These are phyloP conservation scores for Augochlora pura DNA, from an alignment of 1,140 invertebrate genomes.

Conservation along the genomic window DNA sequence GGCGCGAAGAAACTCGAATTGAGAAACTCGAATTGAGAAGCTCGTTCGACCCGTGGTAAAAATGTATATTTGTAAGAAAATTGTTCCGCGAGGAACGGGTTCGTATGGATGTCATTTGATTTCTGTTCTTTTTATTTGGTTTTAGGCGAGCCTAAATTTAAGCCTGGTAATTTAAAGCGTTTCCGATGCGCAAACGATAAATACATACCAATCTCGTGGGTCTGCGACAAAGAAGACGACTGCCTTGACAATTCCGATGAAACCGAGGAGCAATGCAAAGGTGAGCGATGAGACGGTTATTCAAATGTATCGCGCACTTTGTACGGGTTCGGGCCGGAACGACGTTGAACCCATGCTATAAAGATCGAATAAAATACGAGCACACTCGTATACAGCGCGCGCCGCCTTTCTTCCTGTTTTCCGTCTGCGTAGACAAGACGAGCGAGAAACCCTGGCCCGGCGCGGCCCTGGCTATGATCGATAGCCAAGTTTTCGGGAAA, in stretches of 20 bases:
- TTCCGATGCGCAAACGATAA: constrained; percentile 88
- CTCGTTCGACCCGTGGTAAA: too few relatives aligned
- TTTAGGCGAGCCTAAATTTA: constrained; percentile 71
- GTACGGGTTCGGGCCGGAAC: neutral
- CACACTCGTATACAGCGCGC: too few relatives aligned
- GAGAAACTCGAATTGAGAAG: too few relatives aligned
- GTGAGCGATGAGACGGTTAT: constrained; percentile 75
- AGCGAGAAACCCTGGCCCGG: too few relatives aligned
- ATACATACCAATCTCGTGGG: constrained; percentile 91
- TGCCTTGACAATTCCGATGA: constrained; percentile 92
- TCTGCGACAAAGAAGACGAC: constrained; percentile 89
- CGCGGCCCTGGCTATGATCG: too few relatives aligned
- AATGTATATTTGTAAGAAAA: too few relatives aligned
- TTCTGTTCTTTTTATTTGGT: constrained; percentile 45
- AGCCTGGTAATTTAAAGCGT: constrained; percentile 86
- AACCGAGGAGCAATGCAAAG: constrained; percentile 84
- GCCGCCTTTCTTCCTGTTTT: neutral
- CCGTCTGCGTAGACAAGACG: neutral
- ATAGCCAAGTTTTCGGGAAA: too few relatives aligned
- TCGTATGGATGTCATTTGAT: neutral
- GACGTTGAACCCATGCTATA: neutral
- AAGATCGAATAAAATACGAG: neutral
- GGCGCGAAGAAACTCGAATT: too few relatives aligned
- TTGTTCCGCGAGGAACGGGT: too few relatives aligned
- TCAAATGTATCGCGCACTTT: constrained; percentile 13